Evolutionary conservation across 2,888 invertebrate species (phyloP).

Genomic region (Ophioninae sp.): DNA sequence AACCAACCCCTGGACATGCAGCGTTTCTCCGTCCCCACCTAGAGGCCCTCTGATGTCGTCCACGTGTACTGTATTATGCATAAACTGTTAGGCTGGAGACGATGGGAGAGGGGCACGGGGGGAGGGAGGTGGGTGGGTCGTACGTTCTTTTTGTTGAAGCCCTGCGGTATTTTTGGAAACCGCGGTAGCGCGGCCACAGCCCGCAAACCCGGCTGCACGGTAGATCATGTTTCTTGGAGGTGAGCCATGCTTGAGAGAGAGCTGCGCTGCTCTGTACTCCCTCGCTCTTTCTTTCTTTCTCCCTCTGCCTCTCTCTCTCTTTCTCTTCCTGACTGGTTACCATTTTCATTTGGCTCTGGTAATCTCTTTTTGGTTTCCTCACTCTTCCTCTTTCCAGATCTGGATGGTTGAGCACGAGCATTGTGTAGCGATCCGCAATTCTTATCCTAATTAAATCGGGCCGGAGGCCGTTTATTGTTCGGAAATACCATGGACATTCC

Average conservation of each 20-base stretch:
- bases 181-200: slow-evolving; percentile 71
- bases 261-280: slow-evolving; percentile 35
- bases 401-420: slow-evolving; percentile 48
- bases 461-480: slow-evolving; percentile 65
- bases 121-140: slow-evolving; percentile 2
- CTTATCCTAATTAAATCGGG: slow-evolving; percentile 79
- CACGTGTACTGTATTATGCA: slow-evolving; percentile 42
- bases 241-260: slow-evolving; percentile 72
- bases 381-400: slow-evolving; percentile 41
- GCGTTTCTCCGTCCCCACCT: slow-evolving; percentile 52
- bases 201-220: slow-evolving; percentile 70
- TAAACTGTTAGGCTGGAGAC: slow-evolving; percentile 24
- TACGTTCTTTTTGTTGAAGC: slow-evolving; percentile 75
- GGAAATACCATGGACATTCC: slow-evolving; percentile 47
- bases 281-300: slow-evolving; percentile 28
- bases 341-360: slow-evolving; percentile 39
- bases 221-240: slow-evolving; percentile 80
- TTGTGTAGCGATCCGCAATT: slow-evolving; percentile 72
- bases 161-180: slow-evolving; percentile 80
- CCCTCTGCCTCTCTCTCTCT: slow-evolving; percentile 31
- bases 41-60: slow-evolving; percentile 29
- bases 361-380: slow-evolving; percentile 11
- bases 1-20: slow-evolving; percentile 29
- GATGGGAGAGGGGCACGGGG: not conserved
- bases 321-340: slow-evolving; percentile 17